Evolutionary conservation across 2,888 invertebrate species (phyloP), one percentile per base, ranked within the genome.

Genomic region (Oegoconia quadripuncta): DNA sequence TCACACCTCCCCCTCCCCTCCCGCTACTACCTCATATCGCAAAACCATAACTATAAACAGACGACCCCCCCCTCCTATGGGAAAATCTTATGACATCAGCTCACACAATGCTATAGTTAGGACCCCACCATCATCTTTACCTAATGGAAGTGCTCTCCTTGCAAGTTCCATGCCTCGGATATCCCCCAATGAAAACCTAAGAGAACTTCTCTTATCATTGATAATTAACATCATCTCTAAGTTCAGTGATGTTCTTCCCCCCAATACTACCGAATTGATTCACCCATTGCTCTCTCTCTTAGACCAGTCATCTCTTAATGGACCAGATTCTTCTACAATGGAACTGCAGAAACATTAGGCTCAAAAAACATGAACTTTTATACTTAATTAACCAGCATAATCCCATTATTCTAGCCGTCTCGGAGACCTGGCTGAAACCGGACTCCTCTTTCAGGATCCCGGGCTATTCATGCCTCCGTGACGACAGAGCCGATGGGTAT

Each of bases 391-490:
- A 44, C 8, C 18, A 32, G 7, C 20, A 39, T 8, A 6, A 3
- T 29, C 31, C 27, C 2, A 40, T 39, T 11, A 1, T 23, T 42
- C 17, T 11, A 39, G 38, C 43, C 26, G 34, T 50, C 31, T 29
- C 39, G 20, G 49, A 50, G 42, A 41, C 48, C 12, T 54, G 54
- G 50, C 32, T 50, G n/a, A 25, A 37, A 9, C 45, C 51, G 6
- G 44, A 31, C 1, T 37, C 36, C n/a, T n/a, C n/a, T n/a, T n/a
- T n/a, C n/a, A n/a, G n/a, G n/a, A n/a, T n/a, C n/a, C n/a, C n/a
- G n/a, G 52, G 51, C 6, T 54, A 40, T 30, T 28, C 48, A 3
- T 50, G 52, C 40, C 40, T 55, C 5, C 39, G 54, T n/a, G 48
- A 52, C 36, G 52, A 52, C 39, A 43, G 52, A 23, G 11, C 3